Conservation (phyloP, 2,113 vertebrate genomes). For the Harpagus bidentatus region DNA sequence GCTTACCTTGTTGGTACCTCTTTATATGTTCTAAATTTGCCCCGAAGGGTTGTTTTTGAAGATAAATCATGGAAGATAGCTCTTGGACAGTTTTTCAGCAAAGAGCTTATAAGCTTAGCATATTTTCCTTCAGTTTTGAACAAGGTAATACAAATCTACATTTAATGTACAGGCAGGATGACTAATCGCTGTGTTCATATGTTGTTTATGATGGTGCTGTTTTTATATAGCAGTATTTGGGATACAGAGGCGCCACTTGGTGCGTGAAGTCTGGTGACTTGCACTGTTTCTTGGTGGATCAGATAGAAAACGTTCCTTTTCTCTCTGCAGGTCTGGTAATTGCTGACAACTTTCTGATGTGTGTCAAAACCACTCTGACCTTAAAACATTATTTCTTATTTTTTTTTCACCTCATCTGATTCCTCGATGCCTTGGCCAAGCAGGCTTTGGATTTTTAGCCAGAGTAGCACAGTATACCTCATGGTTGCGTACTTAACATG, state of each 20-base stretch:
- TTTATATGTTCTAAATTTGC: background rate
- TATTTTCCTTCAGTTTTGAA: background rate
- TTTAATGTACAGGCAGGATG: background rate
- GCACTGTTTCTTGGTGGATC: background rate
- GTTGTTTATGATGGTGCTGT: constrained; percentile 32
- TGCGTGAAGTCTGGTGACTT: background rate
- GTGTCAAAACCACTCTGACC: background rate
- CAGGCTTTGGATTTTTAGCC: background rate
- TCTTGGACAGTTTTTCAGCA: background rate
- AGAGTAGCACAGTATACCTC: background rate
- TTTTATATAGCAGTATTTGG: constrained; percentile 29
- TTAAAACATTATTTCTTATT: background rate
- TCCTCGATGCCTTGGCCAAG: background rate
- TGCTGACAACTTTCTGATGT: background rate
- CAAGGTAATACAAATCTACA: background rate
- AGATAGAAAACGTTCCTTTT: background rate
- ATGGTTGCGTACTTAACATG: background rate
- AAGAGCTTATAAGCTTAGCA: background rate
- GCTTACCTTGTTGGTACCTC: background rate
- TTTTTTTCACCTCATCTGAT: background rate
- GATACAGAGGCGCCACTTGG: background rate
- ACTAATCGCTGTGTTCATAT: constrained; percentile 12
- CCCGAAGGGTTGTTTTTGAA: background rate
- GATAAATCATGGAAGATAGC: background rate
- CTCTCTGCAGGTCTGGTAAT: background rate